Conservation (phyloP, 2,797 vertebrate species). For the Nannoperca australis region DNA sequence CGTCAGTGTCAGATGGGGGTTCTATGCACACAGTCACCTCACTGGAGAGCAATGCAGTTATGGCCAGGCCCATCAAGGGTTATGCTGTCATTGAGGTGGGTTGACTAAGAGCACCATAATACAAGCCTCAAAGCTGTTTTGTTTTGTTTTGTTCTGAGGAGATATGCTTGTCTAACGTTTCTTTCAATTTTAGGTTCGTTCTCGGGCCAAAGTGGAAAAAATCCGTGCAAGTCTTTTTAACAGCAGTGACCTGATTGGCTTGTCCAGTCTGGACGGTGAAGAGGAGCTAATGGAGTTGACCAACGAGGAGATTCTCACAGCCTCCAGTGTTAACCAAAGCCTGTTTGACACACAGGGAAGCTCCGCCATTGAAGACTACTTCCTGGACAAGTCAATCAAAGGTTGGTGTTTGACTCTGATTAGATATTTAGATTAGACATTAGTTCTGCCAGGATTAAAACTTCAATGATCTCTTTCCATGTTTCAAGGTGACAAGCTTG, state of each 20-base stretch:
- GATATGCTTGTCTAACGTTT: neutral
- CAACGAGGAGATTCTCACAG: conserved; percentile 97
- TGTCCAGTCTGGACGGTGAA: conserved; percentile 96
- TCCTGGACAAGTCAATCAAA: conserved; percentile 95
- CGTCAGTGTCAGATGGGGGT: conserved; percentile 89
- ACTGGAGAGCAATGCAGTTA: conserved; percentile 88
- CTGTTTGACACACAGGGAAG: conserved; percentile 98
- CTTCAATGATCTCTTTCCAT: conserved; percentile 10
- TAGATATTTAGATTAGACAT: neutral
- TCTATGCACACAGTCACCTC: conserved; percentile 93
- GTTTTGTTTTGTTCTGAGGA: conserved; percentile 9
- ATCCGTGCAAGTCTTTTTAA: conserved; percentile 98
- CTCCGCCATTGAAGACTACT: conserved; percentile 96
- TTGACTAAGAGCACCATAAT: neutral
- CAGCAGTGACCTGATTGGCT: conserved; percentile 96
- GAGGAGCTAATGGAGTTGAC: conserved; percentile 98
- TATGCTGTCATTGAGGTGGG: conserved; percentile 98
- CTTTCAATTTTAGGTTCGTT: conserved; percentile 88
- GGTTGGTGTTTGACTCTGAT: conserved; percentile 78
- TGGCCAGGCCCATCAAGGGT: conserved; percentile 93
- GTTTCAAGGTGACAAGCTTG: conserved; percentile 92
- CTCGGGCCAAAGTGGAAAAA: conserved; percentile 97
- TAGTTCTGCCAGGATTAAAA: neutral
- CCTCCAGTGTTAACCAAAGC: conserved; percentile 98
- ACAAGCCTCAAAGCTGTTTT: neutral